Conservation (phyloP, 92 coral and sea anemone species). For the Bergia sp. region DNA sequence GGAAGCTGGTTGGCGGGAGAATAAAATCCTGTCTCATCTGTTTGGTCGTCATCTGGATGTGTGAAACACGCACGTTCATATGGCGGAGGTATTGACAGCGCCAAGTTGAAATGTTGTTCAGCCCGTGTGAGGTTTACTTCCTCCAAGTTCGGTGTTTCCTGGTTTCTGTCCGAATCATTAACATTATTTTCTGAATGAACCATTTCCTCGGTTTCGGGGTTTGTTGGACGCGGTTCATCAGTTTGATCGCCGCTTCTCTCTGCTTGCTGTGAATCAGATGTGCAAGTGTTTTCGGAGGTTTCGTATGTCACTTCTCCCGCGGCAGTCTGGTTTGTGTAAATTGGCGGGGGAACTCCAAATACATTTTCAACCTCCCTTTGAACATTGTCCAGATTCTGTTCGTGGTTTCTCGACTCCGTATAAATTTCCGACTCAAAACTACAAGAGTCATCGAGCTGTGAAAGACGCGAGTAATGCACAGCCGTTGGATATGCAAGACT, state of each 20-base stretch:
- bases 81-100: constrained; percentile 38
- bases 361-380: constrained; percentile 32
- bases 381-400: constrained; percentile 23
- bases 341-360: constrained; percentile 44
- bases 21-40: not conserved
- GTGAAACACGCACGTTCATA: constrained; percentile 37
- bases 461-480: constrained; percentile 28
- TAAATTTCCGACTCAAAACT: constrained; percentile 41
- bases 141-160: not conserved
- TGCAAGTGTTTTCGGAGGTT: not conserved
- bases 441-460: constrained; percentile 48
- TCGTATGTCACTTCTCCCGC: constrained; percentile 26
- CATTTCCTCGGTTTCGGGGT: not conserved
- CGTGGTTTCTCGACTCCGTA: constrained; percentile 21
- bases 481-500: constrained; percentile 2
- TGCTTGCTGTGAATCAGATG: not conserved
- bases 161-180: not conserved
- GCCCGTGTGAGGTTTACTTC: constrained; percentile 17
- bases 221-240: not conserved
- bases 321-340: not conserved
- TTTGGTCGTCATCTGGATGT: constrained; percentile 14
- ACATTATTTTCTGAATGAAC: constrained; percentile 13
- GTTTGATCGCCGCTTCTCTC: not conserved
- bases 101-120: constrained; percentile 27
- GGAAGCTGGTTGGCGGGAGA: constrained; percentile 35